Evolutionary conservation across 30 jellyfish, hydroid and myxozoan species (phyloP), one percentile per base, ranked within the genome.

Genomic region (Hydractinia echinata): DNA sequence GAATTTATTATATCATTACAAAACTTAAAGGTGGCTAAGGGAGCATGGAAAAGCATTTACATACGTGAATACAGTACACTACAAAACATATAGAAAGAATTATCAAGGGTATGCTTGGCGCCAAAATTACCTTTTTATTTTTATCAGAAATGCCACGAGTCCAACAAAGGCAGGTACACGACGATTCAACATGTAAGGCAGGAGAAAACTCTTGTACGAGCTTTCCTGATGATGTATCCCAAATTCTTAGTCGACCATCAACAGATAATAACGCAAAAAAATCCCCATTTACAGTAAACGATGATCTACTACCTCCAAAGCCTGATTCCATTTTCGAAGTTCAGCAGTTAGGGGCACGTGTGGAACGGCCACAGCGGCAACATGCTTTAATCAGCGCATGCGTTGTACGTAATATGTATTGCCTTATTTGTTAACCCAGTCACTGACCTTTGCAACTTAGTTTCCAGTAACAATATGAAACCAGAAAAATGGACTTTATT

Each of bases 151-250:
- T 30, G 44, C 44, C 50, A 5, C 81, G 81, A 3, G 85, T 77
- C 85, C 85, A 77, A 77, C 85, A 51, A 21, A 77, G 82, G 15
- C 85, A 77, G 15, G 85, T 77, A 48, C 85, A 77, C 5, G 85
- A 54, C 19, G 85, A 77, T n/a, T 77, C 85, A 10, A 77, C 80
- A 51, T 61, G 44, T 20, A 50, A 16, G 21, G 82, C 76, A 4
- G 85, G 55, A 10, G 85, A 77, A 52, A 54, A 77, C 39, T 77
- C 80, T 15, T 60, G 85, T n/a, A 77, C 15, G 10, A 77, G 51
- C 60, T 77, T 77, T 48, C 85, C 85, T 54, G 85, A 77, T 8
- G 76, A 52, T 10, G 58, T 55, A 77, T 77, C 85, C 85, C 85
- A 77, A 18, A 77, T 77, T 77, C 85, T 55, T 16, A 77, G 76